Conservation (phyloP, 1,140 invertebrate genomes). For the Calephelis virginiensis region DNA sequence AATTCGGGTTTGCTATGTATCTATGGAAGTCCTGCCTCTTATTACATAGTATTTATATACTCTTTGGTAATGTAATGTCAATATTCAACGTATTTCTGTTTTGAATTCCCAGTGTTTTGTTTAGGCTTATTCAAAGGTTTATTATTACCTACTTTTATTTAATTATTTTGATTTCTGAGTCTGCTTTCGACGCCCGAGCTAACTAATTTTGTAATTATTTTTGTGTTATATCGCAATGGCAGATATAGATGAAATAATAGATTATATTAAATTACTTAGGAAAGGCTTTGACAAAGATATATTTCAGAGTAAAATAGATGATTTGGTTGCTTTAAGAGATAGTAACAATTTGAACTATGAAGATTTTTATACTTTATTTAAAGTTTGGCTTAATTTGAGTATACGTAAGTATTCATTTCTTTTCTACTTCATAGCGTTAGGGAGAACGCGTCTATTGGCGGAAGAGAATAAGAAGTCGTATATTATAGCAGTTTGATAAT, state of each 20-base stretch:
- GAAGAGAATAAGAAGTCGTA: too few relatives aligned
- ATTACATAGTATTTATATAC: too few relatives aligned
- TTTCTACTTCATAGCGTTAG: neutral
- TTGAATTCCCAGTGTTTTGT: conserved; percentile 30
- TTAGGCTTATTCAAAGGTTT: too few relatives aligned
- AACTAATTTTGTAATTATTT: too few relatives aligned
- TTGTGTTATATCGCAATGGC: conserved; percentile 37
- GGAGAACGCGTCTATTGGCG: too few relatives aligned
- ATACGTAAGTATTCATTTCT: conserved; percentile 57
- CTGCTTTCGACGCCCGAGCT: too few relatives aligned
- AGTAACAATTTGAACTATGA: conserved; percentile 48
- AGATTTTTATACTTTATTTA: conserved; percentile 64
- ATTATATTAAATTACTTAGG: conserved; percentile 64
- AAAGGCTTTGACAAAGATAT: conserved; percentile 69
- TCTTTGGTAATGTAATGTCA: neutral
- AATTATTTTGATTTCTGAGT: too few relatives aligned
- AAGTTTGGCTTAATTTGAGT: conserved; percentile 66
- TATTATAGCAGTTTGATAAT: too few relatives aligned
- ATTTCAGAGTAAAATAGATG: conserved; percentile 62
- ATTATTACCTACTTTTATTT: too few relatives aligned
- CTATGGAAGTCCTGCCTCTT: too few relatives aligned
- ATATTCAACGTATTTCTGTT: conserved; percentile 37
- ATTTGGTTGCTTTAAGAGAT: conserved; percentile 51
- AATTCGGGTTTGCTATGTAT: too few relatives aligned
- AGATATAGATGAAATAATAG: conserved; percentile 65